phyloP scores from a whole-genome alignment of 30 jellyfish, hydroid and myxozoan genomes.

The Clytia hemisphaerica region DNA sequence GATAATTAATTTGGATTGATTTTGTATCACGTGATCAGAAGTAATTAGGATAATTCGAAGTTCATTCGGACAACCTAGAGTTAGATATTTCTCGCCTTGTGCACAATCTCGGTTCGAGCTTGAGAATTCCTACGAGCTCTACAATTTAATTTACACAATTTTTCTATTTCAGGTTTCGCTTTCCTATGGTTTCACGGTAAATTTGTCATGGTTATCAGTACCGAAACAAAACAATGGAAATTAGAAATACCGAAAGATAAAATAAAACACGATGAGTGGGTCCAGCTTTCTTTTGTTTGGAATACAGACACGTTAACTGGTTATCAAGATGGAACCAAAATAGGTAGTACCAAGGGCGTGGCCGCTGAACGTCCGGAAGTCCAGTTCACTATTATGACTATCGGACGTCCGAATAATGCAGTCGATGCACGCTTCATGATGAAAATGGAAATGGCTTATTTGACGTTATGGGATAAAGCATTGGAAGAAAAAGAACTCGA shows the following conservation, averaged over 20 bases:
- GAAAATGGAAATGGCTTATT: conserved; percentile 61
- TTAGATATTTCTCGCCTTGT: no score
- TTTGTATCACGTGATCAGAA: no score
- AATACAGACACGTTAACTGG: conserved; percentile 48
- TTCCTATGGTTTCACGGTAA: conserved; percentile 87
- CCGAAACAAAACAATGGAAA: conserved; percentile 84
- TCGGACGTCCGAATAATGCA: conserved; percentile 94
- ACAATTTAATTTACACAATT: no score
- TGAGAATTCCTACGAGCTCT: no score
- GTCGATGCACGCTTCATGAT: conserved; percentile 69
- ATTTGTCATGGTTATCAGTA: conserved; percentile 78
- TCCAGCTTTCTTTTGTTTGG: conserved; percentile 74
- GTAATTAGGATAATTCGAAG: no score
- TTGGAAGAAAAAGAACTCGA: conserved; percentile 60
- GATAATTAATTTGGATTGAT: no score
- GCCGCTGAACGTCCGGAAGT: conserved; percentile 62
- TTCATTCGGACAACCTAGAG: no score
- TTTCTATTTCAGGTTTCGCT: no score
- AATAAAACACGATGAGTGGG: conserved; percentile 69
- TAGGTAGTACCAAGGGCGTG: conserved; percentile 17
- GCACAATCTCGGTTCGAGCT: no score
- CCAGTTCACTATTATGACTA: conserved; percentile 57
- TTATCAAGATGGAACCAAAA: conserved; percentile 51
- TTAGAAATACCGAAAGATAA: conserved; percentile 51
- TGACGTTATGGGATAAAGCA: conserved; percentile 96